Conservation (phyloP, 2,113 vertebrate genomes). For the Redunca redunca region DNA sequence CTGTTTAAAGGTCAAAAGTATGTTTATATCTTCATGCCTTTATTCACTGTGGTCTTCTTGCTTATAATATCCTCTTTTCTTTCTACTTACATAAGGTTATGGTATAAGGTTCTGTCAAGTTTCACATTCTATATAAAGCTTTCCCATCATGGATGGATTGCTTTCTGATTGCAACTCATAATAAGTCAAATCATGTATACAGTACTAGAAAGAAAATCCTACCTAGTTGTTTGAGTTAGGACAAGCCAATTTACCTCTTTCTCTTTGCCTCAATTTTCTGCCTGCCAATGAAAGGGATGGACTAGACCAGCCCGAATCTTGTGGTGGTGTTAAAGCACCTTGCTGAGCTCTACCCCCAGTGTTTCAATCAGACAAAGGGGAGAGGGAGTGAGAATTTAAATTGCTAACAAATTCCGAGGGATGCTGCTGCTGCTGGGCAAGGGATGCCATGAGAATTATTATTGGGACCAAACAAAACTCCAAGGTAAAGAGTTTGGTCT, state of each 20-base stretch:
- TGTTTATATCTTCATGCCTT: not conserved
- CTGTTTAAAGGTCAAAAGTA: not conserved
- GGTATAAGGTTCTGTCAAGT: not conserved
- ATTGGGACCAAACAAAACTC: not conserved
- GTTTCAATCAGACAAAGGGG: not conserved
- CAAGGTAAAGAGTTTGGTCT: not conserved
- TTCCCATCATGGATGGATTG: not conserved
- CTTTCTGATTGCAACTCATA: not conserved
- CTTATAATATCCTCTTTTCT: not conserved
- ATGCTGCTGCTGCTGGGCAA: not conserved
- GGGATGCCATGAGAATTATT: not conserved
- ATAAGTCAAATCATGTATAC: not conserved
- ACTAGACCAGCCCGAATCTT: not conserved
- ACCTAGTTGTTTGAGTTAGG: not conserved
- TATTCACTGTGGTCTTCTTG: not conserved
- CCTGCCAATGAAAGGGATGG: not conserved
- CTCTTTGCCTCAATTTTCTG: not conserved
- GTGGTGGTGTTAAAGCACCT: not conserved
- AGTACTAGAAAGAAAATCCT: not conserved
- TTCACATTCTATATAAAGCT: not conserved
- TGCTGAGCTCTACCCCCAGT: not conserved
- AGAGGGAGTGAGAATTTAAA: not conserved
- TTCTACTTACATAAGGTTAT: not conserved
- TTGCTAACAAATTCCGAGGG: not conserved
- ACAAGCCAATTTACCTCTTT: not conserved